Base-by-base conservation (phyloP, 2,797 vertebrate species). In the Poeciliopsis infans region DNA sequence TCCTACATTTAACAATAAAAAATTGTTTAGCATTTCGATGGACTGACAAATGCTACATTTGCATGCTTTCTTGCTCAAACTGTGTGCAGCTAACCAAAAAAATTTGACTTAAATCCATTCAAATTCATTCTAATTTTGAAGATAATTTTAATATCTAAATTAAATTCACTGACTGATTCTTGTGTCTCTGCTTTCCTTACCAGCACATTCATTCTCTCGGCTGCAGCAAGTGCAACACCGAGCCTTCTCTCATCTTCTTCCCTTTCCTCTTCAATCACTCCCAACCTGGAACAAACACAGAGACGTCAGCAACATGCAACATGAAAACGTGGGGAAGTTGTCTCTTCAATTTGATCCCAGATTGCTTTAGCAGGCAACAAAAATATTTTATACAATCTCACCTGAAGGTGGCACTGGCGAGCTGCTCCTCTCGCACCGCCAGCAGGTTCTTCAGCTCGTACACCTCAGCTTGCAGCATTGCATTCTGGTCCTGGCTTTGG, bases 201-300 rank as follows among this genome's bases (percentile, higher is more conserved):
- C 95, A 96, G 84, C 31, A 94, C 83, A 39, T 95, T 95, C 89
- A 96, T 93, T 70, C 95, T 88, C 57, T 96, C 95, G 0, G 93
- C 93, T 81, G 96, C 95, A 82, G 95, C 95, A 46, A 94, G 74
- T 31, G 95, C 95, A 16, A 94, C 88, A 47, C 72, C 90, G 0
- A 96, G 85, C 80, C 94, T 96, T 79, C 90, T 93, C 90, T 95
- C 95, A 59, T 96, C 96, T 76, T 96, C 96, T 79, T 96, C 96
- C 77, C 95, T 88, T 87, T 96, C 96, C 79, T 96, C 96, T 53
- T 96, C 96, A 72, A 96, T 96, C 86, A 96, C 95, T 31, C 92
- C 94, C 77, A 96, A 86, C 88, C 96, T 96, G 80, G 75, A 75
- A 80, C 10, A 80, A 7, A 87, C 33, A 74, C 55, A 64, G 15